Conservation (phyloP, 2,797 vertebrate genomes). For the Poecilia wingei region DNA sequence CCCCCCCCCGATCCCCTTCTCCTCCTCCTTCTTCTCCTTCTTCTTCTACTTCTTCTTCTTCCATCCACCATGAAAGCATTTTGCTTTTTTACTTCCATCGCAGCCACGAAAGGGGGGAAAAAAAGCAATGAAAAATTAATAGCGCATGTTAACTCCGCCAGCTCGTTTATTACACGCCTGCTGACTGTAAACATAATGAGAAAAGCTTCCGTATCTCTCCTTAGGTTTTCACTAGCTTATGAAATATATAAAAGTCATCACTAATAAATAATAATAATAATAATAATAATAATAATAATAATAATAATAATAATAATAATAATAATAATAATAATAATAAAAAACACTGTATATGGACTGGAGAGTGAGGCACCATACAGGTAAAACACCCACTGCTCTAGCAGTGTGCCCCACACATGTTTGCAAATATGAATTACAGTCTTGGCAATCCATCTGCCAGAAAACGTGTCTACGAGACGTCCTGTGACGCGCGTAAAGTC, state of each 20-base stretch:
- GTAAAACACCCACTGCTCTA: conserved; percentile 13
- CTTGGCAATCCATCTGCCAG: conserved; percentile 45
- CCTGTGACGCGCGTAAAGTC: conserved; percentile 53
- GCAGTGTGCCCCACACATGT: conserved; percentile 16
- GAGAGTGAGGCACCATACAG: conserved; percentile 33
- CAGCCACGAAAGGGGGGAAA: conserved; percentile 71
- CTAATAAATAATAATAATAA: conserved; percentile 57
- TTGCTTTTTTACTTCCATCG: conserved; percentile 62
- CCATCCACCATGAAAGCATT: conserved; percentile 64
- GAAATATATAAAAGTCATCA: conserved; percentile 63
- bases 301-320: not conserved
- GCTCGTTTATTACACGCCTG: conserved; percentile 82
- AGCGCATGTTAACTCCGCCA: conserved; percentile 81
- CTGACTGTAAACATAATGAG: conserved; percentile 82
- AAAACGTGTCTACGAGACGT: not conserved
- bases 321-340: conserved; percentile 36
- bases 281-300: conserved; percentile 30
- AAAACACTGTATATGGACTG: conserved; percentile 35
- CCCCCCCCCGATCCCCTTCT: conserved; percentile 22
- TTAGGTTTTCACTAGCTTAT: conserved; percentile 68
- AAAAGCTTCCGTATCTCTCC: conserved; percentile 72
- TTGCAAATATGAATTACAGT: conserved; percentile 27
- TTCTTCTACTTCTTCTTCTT: conserved; percentile 27
- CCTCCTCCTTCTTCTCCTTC: conserved; percentile 21
- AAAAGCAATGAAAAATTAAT: conserved; percentile 83